phyloP scores from a whole-genome alignment of 2,888 invertebrate genomes.

The Anagyrus pseudococci region DNA sequence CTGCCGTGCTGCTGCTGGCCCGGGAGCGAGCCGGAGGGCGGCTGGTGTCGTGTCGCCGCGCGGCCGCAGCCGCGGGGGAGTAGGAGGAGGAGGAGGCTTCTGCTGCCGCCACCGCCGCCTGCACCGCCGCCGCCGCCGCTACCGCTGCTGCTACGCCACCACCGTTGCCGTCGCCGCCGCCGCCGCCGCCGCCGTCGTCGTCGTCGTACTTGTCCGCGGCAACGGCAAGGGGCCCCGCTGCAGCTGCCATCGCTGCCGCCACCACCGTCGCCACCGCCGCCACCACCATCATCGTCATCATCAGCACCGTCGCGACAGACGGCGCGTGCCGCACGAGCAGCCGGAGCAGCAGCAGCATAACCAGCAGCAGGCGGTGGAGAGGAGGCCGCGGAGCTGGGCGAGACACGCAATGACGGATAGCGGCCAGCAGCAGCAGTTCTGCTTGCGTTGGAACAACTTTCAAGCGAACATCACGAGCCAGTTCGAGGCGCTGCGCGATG shows the following conservation, averaged over 20 bases:
- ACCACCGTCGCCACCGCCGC: not conserved
- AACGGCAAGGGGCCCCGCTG: not conserved
- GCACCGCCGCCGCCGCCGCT: not conserved
- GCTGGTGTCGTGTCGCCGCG: not conserved
- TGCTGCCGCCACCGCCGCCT: not conserved
- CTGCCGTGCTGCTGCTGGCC: too few species aligned
- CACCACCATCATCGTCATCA: not conserved
- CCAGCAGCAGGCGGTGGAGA: constrained; percentile 5
- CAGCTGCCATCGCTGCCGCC: not conserved
- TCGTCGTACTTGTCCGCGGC: not conserved
- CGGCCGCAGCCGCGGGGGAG: not conserved
- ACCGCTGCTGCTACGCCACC: not conserved
- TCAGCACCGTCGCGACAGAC: not conserved
- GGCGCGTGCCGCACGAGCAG: not conserved
- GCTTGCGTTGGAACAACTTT: constrained; percentile 90
- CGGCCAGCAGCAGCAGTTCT: constrained; percentile 77
- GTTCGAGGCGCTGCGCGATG: constrained; percentile 83
- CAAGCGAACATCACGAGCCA: constrained; percentile 87
- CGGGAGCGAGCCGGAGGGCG: not conserved
- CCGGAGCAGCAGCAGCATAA: not conserved
- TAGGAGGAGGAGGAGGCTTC: not conserved
- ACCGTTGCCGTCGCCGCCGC: not conserved
- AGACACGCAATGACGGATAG: constrained; percentile 60
- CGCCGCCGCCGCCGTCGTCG: not conserved
- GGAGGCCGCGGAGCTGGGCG: constrained; percentile 19